These are phyloP conservation scores for Isurus oxyrinchus DNA, from an alignment of 2,113 vertebrate species.

Conservation along the genomic window DNA sequence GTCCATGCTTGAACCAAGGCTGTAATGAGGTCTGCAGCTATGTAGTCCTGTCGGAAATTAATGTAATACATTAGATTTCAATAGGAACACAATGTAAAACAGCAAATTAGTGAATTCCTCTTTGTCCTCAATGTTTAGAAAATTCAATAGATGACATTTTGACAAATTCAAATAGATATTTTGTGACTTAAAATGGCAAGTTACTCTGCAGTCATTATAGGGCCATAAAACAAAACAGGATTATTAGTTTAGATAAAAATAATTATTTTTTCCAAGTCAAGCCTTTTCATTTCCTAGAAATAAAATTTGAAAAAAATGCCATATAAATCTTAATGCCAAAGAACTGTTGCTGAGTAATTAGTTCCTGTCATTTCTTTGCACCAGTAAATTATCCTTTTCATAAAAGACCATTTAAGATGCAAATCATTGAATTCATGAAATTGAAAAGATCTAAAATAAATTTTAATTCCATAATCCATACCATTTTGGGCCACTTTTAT, in stretches of 20 bases:
- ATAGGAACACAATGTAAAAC: neutral
- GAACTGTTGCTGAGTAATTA: neutral
- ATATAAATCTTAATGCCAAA: neutral
- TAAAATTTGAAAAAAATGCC: neutral
- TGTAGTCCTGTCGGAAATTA: neutral
- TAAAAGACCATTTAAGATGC: neutral
- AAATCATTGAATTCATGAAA: neutral
- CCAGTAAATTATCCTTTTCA: slow-evolving; percentile 12
- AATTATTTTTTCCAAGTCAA: neutral
- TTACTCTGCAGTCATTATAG: neutral
- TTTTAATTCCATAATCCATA: neutral
- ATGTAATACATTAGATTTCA: neutral
- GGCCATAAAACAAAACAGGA: neutral
- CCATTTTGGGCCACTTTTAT: neutral
- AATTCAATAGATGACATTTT: neutral
- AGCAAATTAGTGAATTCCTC: neutral
- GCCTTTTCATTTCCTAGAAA: neutral
- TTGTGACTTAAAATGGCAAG: neutral
- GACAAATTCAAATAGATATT: neutral
- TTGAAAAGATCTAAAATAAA: neutral
- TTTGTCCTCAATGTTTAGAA: neutral
- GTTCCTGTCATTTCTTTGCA: neutral
- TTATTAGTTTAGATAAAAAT: neutral
- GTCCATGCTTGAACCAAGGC: neutral
- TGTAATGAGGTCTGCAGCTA: neutral